Evolutionary conservation across 2,113 vertebrate species (phyloP).

Genomic region (Ameiurus melas): DNA sequence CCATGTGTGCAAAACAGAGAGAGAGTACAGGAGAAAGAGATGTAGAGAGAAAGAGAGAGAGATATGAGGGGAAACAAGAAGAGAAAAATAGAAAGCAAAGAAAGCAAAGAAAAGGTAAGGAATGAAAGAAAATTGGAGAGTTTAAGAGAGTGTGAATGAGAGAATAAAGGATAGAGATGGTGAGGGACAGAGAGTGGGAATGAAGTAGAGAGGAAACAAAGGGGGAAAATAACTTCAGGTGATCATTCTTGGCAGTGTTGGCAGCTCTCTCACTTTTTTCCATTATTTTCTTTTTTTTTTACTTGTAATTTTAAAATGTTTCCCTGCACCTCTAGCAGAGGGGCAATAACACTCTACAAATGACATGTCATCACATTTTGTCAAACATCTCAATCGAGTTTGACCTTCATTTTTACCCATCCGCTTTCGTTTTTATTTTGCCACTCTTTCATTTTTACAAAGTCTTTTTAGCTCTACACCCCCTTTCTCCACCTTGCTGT

Average conservation of each 20-base stretch:
- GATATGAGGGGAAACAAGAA: conserved; percentile 56
- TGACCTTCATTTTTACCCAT: conserved; percentile 96
- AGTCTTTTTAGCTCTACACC: conserved; percentile 59
- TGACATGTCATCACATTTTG: conserved; percentile 98
- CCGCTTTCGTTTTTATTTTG: conserved; percentile 83
- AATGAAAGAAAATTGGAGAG: conserved; percentile 35
- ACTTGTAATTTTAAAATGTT: conserved; percentile 97
- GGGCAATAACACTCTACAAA: conserved; percentile 96
- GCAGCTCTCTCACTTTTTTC: conserved; percentile 80
- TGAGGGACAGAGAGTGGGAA: conserved; percentile 33
- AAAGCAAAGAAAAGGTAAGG: conserved; percentile 53
- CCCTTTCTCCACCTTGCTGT: conserved; percentile 1
- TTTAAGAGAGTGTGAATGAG: conserved; percentile 15
- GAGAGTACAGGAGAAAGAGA: neutral
- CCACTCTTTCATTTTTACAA: conserved; percentile 66
- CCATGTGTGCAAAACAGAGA: conserved; percentile 68
- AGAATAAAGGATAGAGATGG: conserved; percentile 61
- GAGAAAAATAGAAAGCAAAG: conserved; percentile 67
- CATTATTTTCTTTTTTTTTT: conserved; percentile 25
- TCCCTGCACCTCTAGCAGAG: conserved; percentile 93
- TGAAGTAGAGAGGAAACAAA: conserved; percentile 59
- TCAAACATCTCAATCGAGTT: conserved; percentile 97
- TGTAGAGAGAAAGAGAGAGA: conserved; percentile 26
- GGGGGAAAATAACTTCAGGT: conserved; percentile 82
- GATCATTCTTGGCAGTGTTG: conserved; percentile 87